These are phyloP conservation scores for Erethizon dorsatum DNA, from an alignment of 2,797 vertebrate genomes.

Conservation along the genomic window DNA sequence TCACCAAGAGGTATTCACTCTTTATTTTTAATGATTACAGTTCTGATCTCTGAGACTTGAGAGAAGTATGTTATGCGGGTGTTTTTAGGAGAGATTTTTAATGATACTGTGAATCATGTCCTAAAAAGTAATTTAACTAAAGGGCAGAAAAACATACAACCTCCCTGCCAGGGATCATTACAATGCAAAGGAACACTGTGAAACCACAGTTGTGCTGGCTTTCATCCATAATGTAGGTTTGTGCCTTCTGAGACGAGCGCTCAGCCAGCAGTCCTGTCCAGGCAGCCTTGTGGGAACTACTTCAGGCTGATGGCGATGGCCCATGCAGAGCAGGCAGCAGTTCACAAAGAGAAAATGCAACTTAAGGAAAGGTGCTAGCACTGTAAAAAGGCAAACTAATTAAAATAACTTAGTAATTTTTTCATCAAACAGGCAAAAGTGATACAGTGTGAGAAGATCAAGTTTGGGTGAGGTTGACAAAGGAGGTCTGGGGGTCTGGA, in stretches of 20 bases:
- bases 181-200: background rate
- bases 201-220: background rate
- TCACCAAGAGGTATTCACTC: background rate
- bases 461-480: background rate
- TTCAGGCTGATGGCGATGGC: rapidly evolving
- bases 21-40: no score
- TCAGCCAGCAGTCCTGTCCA: no score
- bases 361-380: background rate
- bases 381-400: background rate
- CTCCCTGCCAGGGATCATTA: background rate
- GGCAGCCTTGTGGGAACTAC: background rate
- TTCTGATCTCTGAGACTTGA: background rate
- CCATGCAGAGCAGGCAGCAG: no score
- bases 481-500: background rate
- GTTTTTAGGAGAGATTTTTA: background rate
- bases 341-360: background rate
- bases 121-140: background rate
- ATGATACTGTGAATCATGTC: no score
- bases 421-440: background rate
- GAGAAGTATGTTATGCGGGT: no score
- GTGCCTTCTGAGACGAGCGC: background rate
- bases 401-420: background rate
- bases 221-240: no score
- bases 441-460: background rate
- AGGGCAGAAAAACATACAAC: background rate